phyloP scores from a whole-genome alignment of 2,113 vertebrate species.

The Opisthocomus hoazin region DNA sequence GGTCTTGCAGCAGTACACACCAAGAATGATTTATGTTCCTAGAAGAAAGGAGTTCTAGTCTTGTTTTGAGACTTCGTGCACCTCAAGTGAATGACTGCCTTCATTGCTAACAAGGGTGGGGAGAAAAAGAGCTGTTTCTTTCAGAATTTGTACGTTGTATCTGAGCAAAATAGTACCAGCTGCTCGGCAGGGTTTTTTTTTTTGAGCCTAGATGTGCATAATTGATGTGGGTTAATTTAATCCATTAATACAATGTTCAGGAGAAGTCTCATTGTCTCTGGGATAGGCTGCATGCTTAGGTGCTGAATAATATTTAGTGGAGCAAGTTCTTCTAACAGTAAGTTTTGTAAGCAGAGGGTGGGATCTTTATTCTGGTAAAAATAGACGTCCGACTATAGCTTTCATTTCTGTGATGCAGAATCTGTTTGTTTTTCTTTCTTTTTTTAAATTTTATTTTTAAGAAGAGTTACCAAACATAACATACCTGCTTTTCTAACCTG shows the following conservation, averaged over 20 bases:
- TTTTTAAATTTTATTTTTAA: not conserved
- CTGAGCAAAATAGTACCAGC: not conserved
- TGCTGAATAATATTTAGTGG: not conserved
- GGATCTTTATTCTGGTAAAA: not conserved
- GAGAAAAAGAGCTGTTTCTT: not conserved
- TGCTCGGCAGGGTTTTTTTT: not conserved
- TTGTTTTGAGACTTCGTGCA: not conserved
- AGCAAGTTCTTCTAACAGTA: not conserved
- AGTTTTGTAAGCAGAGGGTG: conserved; percentile 10
- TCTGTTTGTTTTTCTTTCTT: not conserved
- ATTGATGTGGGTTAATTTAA: not conserved
- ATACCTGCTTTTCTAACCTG: not conserved
- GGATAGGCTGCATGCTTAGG: not conserved
- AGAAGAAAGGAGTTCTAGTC: not conserved
- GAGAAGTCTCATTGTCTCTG: not conserved
- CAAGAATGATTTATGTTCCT: not conserved
- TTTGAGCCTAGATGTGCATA: not conserved
- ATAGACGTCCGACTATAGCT: not conserved
- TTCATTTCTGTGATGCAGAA: not conserved
- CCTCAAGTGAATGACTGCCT: not conserved
- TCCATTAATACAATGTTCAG: not conserved
- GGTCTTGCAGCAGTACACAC: conserved; percentile 30
- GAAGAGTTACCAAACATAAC: not conserved
- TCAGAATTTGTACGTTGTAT: not conserved
- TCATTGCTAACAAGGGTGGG: not conserved